Evolutionary conservation across 1,140 invertebrate species (phyloP).

Genomic region (Aleiodes sp.): DNA sequence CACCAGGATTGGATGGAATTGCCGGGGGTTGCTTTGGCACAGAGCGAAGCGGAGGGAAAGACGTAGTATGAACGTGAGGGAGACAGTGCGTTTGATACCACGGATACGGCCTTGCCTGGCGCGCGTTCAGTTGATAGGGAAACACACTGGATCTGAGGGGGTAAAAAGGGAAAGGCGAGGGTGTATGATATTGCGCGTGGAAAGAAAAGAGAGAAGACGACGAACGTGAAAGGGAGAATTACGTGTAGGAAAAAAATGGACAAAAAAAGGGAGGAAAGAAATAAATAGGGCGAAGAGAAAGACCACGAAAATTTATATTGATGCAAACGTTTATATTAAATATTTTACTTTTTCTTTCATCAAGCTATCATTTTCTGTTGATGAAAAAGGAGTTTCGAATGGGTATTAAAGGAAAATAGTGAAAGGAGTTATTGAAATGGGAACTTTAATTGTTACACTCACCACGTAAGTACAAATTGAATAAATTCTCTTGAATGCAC

Average conservation of each 20-base stretch:
- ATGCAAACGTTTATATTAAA: not conserved
- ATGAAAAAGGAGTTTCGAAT: too few relatives aligned
- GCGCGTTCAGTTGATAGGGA: slow-evolving; percentile 16
- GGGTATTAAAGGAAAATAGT: too few relatives aligned
- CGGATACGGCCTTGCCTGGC: not conserved
- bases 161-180: not conserved
- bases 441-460: too few relatives aligned
- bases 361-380: not conserved
- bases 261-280: slow-evolving; percentile 1
- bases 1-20: slow-evolving; percentile 30
- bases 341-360: not conserved
- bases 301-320: not conserved
- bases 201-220: not conserved
- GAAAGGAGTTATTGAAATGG: too few relatives aligned
- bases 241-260: slow-evolving; percentile 14
- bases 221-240: slow-evolving; percentile 19
- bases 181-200: not conserved
- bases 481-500: too few relatives aligned
- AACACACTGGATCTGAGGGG: slow-evolving; percentile 5
- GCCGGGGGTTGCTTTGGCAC: slow-evolving; percentile 34
- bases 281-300: slow-evolving; percentile 8
- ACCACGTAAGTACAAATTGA: too few relatives aligned
- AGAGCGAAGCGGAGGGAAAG: not conserved
- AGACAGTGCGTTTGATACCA: slow-evolving; percentile 32
- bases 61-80: slow-evolving; percentile 19